Base-by-base conservation (phyloP, 2,888 invertebrate species). In the Drosophila dives region DNA sequence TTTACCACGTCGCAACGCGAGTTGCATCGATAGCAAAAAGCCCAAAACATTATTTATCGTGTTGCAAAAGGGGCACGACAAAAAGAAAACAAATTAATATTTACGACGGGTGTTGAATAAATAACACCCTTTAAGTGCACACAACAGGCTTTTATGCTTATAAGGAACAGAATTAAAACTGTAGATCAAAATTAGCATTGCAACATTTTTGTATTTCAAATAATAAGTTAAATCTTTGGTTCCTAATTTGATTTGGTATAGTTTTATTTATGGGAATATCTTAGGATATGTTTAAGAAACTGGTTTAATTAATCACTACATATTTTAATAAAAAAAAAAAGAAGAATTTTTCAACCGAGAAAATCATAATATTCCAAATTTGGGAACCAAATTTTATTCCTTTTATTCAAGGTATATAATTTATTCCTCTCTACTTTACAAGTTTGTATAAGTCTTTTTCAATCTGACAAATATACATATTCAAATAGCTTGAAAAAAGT, bases 21-120 rank as follows among this genome's bases (percentile, higher is more conserved):
- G 20, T 45, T 15, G 70, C 70, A 79, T 62, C 75, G 75, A 77
- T 79, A 79, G 61, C 75, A 66, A 69, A 60, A 80, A 40, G 26
- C 4, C 15, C 38, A 55, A 56, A 56, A 40, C 26, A 40, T 29
- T 64, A 64, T 56, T 59, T 49, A 71, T 64, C 72, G 60, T 64
- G 38, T 33, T 23, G 23, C 54, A 33, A 59, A 49, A 10, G 20
- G 8, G 20, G 45, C 8, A 12, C 3, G 4, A 12, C 7, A 7
- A 45, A 20, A 8, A 20, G 33, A 34, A 23, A 55, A 6, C 48
- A 26, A 55, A 54, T 26, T 12, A 0, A 17, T n/a, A 17, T 54
- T 36, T 36, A 3, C 5, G 15, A 34, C 3, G 7, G 38, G 4
- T 32, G 1, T 29, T n/a, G 29, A 32, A 40, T 40, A 5, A 56